Evolutionary conservation across 2,888 invertebrate species (phyloP).

Genomic region (Laothoe populi): DNA sequence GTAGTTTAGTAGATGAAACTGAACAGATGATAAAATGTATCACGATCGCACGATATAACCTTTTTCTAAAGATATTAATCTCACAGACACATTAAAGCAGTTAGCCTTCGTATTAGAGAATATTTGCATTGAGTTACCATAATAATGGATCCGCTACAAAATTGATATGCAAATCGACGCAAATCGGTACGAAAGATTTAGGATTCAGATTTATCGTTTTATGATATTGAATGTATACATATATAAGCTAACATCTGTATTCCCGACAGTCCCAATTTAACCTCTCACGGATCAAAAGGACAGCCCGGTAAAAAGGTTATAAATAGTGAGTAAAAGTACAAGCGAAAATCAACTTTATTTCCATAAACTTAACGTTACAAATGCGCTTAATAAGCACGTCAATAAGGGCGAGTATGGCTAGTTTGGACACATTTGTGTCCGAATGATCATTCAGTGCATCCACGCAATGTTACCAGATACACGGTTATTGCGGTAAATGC

Average conservation of each 20-base stretch:
- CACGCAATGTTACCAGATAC: too few species aligned
- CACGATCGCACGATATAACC: slow-evolving; percentile 22
- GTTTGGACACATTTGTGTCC: too few species aligned
- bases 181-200: slow-evolving; percentile 62
- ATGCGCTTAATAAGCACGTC: too few species aligned
- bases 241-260: too few species aligned
- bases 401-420: too few species aligned
- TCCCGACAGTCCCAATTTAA: too few species aligned
- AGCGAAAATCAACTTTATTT: too few species aligned
- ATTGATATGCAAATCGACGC: slow-evolving; percentile 69
- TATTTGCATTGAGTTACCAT: slow-evolving; percentile 65
- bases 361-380: too few species aligned
- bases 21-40: background rate
- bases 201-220: slow-evolving; percentile 44
- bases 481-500: too few species aligned
- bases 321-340: too few species aligned
- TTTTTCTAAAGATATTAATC: slow-evolving; percentile 41
- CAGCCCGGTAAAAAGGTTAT: background rate
- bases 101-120: slow-evolving; percentile 65
- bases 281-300: background rate
- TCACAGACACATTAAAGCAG: slow-evolving; percentile 49
- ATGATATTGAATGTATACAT: background rate
- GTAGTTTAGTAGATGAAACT: slow-evolving; percentile 1
- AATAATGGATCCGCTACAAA: slow-evolving; percentile 66
- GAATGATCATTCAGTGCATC: too few species aligned